Evolutionary conservation across 1,140 invertebrate genomes (phyloP), one percentile per base, ranked within the genome.

Genomic region (Sarcophaga peregrina): DNA sequence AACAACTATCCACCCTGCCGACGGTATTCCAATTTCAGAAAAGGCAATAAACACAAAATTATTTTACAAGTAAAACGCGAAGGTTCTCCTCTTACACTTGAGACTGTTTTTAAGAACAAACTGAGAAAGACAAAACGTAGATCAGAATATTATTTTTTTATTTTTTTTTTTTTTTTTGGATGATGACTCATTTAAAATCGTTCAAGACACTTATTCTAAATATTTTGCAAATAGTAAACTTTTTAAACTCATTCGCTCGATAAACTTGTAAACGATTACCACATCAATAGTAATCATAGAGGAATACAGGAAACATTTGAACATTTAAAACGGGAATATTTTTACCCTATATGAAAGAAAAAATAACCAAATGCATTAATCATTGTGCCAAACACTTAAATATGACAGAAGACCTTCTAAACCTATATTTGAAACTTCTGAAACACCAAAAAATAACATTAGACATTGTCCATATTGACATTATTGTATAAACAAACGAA

Each of bases 171-270:
- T n/a, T n/a, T n/a, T n/a, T n/a, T n/a, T n/a, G n/a, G 50, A 75
- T 25, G 48, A 82, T 25, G 48, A 75, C 11, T 76, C 74, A 37
- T 76, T 82, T 17, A 52, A 37, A 54, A 15, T 82, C 50, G 46
- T 82, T 15, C 68, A 75, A 20, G 15, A 11, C 5, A 52, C 68
- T 25, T 76, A 75, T 20, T 37, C 82, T 13, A 82, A 82, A 52
- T 82, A 82, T 76, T 82, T 82, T 54, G 46, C 82, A 46, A 75
- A 75, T 15, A 76, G 47, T 37, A 76, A 75, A 62, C 17, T 82
- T 50, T 82, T 54, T 37, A 82, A 82, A 54, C 9, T 76, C 11
- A 46, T 74, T 52, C 37, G 73, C 17, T 82, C 73, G 73, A 82
- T 13, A 25, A 54, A 46, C 17, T 76, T 15, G 47, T 76, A 5